Base-by-base conservation (phyloP, 2,113 vertebrate genomes). In the Pachypanchax playfairii region DNA sequence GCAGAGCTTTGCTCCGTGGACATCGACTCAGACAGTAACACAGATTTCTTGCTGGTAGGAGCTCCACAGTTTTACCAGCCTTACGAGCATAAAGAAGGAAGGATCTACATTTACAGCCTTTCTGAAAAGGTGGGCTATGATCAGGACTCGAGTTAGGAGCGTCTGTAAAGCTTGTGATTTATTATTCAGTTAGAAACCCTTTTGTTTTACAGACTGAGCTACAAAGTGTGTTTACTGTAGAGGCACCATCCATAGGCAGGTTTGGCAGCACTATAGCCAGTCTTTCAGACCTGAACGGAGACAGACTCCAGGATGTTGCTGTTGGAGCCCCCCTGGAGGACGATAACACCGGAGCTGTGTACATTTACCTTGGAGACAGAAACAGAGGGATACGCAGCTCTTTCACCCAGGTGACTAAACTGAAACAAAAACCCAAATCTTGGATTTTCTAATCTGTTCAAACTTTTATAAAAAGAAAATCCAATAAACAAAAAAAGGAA, bases 251-350 rank as follows among this genome's bases (percentile, higher is more conserved):
- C 13, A 77, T 85, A 65, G 89, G 89, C 6, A 87, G 92, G 54
- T 97, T 96, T 56, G 94, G 94, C 29, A 79, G 89, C 7, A 90
- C 92, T 15, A 80, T 96, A 59, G 80, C 91, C 0, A 59, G 57
- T 11, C 47, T 93, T 8, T 83, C 90, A 14, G 93, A 95, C 56
- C 64, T 94, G 33, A 93, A 94, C 14, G 94, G 93, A 65, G 94
- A 96, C 50, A 7, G 31, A 4, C 78, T 93, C 53, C 41, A 11
- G 0, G 94, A 97, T 0, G 74, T 95, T 58, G 95, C 92, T 4
- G 87, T 94, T 1, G 94, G 95, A 21, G 94, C 94, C 0, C 94
- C 94, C 0, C 87, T 94, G 4, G 94, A 96, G 73, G 61, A 93
- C 2, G 81, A 91, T 2, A 84, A 87, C n/a, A 55, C 1, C 0